Percentiles rank a stretch among this genome's conserved stretches.
Conservation (phyloP, 2,888 invertebrate species). For the Theodoxus fluviatilis region DNA sequence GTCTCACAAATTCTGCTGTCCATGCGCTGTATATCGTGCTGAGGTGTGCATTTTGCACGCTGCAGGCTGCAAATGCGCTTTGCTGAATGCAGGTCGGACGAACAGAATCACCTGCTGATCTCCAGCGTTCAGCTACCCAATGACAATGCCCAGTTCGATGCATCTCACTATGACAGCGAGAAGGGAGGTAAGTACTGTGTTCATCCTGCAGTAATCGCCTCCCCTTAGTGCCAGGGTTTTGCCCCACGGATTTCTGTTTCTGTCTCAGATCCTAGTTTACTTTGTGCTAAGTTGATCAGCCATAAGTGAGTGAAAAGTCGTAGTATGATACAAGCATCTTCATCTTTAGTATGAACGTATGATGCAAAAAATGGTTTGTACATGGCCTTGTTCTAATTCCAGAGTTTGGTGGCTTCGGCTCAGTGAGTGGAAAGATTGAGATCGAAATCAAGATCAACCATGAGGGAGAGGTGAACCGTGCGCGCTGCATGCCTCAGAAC, state of each 20-base stretch:
- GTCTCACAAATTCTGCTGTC: neutral
- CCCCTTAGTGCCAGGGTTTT: neutral
- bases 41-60: no score
- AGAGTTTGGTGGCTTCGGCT: constrained; percentile 99
- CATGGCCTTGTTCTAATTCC: constrained; percentile 34
- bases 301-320: no score
- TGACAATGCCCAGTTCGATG: constrained; percentile 99
- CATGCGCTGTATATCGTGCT: neutral
- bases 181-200: constrained; percentile 77
- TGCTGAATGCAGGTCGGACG: constrained; percentile 77
- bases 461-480: constrained; percentile 98
- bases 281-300: no score
- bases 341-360: neutral
- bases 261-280: neutral
- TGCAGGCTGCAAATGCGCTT: no score
- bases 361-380: neutral
- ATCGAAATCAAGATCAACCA: constrained; percentile 99
- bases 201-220: neutral
- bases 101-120: constrained; percentile 97
- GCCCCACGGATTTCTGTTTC: neutral
- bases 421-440: constrained; percentile 98
- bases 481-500: constrained; percentile 99
- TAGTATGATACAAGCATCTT: no score
- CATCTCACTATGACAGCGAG: constrained; percentile 98
- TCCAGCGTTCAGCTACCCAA: constrained; percentile 98